These are phyloP conservation scores for Achatina immaculata DNA, from an alignment of 1,140 invertebrate species.

Conservation along the genomic window DNA sequence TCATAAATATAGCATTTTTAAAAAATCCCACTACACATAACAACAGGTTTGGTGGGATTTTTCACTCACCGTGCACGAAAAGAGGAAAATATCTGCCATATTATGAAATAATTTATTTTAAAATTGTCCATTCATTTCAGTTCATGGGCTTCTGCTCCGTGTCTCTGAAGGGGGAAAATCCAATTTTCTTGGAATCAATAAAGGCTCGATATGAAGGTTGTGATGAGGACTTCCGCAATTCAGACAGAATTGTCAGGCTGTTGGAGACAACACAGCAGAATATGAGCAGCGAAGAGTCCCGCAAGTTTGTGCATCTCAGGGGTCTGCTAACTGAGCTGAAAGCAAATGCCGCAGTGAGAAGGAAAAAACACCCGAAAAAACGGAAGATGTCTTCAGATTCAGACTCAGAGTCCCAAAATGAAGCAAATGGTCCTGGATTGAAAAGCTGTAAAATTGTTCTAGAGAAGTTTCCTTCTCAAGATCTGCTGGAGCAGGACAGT, in stretches of 20 bases:
- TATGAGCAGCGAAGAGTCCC: conserved; percentile 50
- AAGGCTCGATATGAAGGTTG: conserved; percentile 53
- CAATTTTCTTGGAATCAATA: conserved; percentile 50
- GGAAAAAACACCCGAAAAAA: neutral
- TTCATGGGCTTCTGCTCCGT: conserved; percentile 52
- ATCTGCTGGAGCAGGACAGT: too few relatives aligned
- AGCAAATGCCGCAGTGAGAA: neutral
- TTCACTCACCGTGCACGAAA: too few relatives aligned
- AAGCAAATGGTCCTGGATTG: neutral
- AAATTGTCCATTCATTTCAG: conserved; percentile 48
- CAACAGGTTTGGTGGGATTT: too few relatives aligned
- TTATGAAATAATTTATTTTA: too few relatives aligned
- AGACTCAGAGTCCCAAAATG: neutral
- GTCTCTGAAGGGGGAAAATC: conserved; percentile 44
- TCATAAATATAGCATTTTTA: too few relatives aligned
- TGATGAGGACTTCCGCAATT: conserved; percentile 43
- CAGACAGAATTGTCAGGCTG: conserved; percentile 47
- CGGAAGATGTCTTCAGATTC: neutral
- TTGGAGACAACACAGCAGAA: conserved; percentile 42
- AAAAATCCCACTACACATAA: too few relatives aligned
- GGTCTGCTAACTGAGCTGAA: conserved; percentile 57
- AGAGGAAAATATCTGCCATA: too few relatives aligned
- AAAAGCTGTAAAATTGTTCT: neutral
- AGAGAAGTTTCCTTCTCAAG: neutral
- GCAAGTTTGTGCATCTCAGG: conserved; percentile 57